Evolutionary conservation across 2,113 vertebrate genomes (phyloP), one percentile per base, ranked within the genome.

Genomic region (Psilopsiagon aymara): DNA sequence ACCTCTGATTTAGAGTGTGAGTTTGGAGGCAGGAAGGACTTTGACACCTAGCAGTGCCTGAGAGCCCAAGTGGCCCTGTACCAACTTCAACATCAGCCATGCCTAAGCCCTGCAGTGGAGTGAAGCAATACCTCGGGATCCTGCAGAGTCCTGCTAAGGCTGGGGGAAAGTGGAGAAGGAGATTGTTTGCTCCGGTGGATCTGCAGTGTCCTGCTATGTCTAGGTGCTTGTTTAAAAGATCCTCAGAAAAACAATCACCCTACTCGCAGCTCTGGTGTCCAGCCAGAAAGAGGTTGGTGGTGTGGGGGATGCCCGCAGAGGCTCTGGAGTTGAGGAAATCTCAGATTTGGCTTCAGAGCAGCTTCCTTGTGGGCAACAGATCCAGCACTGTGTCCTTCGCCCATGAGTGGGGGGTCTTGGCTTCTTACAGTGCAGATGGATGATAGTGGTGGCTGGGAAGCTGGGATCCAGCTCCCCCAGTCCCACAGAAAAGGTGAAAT

Each of bases 11-110:
- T 47, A 33, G n/a, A 82, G 37, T 0, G 1, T 31, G 60, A 59
- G 17, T 74, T 47, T 60, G n/a, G 62, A 79, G 57, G 83, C 67
- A 88, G 46, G 57, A 59, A 59, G 57, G 49, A 69, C n/a, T 51
- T 78, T 35, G 79, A 43, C 44, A 71, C 37, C 51, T 28, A 21
- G 47, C 3, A 27, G 44, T 0, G 2, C 31, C 60, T 25, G 60
- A 37, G 43, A 52, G 57, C 63, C 12, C 1, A 0, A 31, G 51
- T 3, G 1, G 55, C 46, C 39, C 35, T 1, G 1, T 20, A 19
- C 6, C 17, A 13, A 37, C 19, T 47, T 78, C 71, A 31, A 10
- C 60, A 17, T 35, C 0, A 0, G 11, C 33, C 2, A 1, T 6
- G 8, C 28, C 41, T 43, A 71, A 79, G 35, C 13, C 25, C 33